These are phyloP conservation scores for Schrankia costaestrigalis DNA, from an alignment of 2,888 invertebrate species.

Conservation along the genomic window DNA sequence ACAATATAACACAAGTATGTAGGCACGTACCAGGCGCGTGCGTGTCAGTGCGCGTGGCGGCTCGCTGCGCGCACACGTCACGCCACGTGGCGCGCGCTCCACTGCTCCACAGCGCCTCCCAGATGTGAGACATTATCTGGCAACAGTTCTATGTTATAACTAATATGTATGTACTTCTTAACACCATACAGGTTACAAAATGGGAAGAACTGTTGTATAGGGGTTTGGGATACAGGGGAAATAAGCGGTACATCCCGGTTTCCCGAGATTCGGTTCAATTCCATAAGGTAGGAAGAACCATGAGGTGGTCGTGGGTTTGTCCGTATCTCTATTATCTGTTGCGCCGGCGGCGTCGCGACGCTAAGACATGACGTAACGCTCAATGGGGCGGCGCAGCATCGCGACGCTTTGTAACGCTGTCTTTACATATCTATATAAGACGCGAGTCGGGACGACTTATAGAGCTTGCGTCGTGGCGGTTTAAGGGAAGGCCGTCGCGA, in stretches of 20 bases:
- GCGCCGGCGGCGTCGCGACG: too few species aligned
- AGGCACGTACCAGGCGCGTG: conserved; percentile 28
- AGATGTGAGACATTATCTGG: conserved; percentile 88
- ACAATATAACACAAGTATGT: too few species aligned
- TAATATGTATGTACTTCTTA: not conserved
- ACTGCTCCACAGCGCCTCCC: conserved; percentile 83
- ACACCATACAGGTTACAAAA: not conserved
- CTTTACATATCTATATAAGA: too few species aligned
- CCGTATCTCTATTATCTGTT: too few species aligned
- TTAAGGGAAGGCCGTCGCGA: too few species aligned
- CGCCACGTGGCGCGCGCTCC: conserved; percentile 82
- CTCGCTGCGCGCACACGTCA: conserved; percentile 84
- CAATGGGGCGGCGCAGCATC: too few species aligned
- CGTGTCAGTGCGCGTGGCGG: conserved; percentile 41
- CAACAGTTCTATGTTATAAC: not conserved
- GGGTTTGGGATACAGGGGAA: not conserved
- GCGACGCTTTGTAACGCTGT: too few species aligned
- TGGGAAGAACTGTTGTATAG: not conserved
- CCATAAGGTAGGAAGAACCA: too few species aligned
- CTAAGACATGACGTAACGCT: too few species aligned
- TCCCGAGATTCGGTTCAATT: too few species aligned
- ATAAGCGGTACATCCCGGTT: not conserved
- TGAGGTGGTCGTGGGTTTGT: not conserved
- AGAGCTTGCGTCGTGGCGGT: too few species aligned
- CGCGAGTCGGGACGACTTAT: too few species aligned